phyloP scores from a whole-genome alignment of 2,113 vertebrate species.

The Vireo altiloquus region DNA sequence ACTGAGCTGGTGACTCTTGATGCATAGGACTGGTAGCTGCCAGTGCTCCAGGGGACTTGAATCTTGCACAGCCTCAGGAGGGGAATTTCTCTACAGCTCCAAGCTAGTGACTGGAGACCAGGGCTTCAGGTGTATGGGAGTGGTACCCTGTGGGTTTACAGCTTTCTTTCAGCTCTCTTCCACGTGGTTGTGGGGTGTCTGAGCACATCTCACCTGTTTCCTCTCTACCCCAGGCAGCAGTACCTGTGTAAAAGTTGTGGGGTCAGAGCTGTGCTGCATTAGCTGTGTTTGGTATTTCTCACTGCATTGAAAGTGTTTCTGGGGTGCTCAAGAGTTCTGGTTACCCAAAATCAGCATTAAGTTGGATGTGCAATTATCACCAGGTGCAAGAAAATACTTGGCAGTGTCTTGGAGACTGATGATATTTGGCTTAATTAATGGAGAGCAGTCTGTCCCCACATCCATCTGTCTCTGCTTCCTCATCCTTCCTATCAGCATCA shows the following conservation, averaged over 20 bases:
- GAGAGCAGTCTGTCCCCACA: neutral
- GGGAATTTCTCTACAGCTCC: neutral
- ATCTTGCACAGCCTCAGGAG: neutral
- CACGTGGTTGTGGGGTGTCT: neutral
- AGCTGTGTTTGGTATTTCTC: neutral
- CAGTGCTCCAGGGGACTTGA: neutral
- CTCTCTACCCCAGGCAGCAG: neutral
- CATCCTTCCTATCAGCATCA: neutral
- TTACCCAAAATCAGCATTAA: neutral
- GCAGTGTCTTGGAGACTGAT: neutral
- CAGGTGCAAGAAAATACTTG: neutral
- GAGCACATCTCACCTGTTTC: neutral
- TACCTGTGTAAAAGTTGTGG: neutral
- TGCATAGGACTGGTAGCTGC: neutral
- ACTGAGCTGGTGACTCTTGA: neutral
- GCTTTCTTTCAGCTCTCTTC: neutral
- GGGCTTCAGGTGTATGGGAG: neutral
- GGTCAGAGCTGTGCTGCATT: neutral
- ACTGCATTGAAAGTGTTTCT: neutral
- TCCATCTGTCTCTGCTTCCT: neutral
- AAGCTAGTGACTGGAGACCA: neutral
- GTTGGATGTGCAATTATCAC: neutral
- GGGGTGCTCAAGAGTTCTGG: neutral
- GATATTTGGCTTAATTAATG: neutral
- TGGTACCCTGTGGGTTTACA: neutral